Conservation (phyloP, 1,140 invertebrate genomes). For the Trialeurodes vaporariorum region DNA sequence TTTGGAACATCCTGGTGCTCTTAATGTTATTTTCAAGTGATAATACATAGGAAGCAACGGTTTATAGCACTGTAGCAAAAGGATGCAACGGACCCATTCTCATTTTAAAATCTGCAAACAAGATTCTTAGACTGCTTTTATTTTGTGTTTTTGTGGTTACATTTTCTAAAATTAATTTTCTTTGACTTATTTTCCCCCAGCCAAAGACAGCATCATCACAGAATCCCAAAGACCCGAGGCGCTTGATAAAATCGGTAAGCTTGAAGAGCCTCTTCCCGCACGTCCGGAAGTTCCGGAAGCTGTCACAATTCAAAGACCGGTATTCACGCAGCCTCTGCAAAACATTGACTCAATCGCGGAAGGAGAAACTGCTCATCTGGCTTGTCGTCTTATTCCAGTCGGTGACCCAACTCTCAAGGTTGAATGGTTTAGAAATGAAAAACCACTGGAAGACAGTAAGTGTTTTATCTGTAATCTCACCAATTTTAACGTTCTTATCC, state of each 20-base stretch:
- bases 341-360: conserved; percentile 83
- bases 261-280: conserved; percentile 73
- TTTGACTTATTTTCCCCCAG: conserved; percentile 19
- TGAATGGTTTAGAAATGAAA: conserved; percentile 96
- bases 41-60: no score
- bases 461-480: conserved; percentile 16
- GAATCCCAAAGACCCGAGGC: conserved; percentile 94
- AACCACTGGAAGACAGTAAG: conserved; percentile 78
- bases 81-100: no score
- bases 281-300: conserved; percentile 66
- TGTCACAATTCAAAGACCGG: conserved; percentile 77
- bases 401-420: conserved; percentile 94
- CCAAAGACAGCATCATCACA: conserved; percentile 76
- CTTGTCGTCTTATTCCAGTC: conserved; percentile 93
- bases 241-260: conserved; percentile 80
- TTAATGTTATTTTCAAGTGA: no score
- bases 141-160: no score
- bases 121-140: no score
- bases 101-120: no score
- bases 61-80: no score
- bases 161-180: no score
- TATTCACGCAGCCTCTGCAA: conserved; percentile 88
- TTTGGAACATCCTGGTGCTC: no score
- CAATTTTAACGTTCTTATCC: no score
- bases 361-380: conserved; percentile 88